These are phyloP conservation scores for Amphimallon solstitiale DNA, from an alignment of 2,888 invertebrate species.

Conservation along the genomic window DNA sequence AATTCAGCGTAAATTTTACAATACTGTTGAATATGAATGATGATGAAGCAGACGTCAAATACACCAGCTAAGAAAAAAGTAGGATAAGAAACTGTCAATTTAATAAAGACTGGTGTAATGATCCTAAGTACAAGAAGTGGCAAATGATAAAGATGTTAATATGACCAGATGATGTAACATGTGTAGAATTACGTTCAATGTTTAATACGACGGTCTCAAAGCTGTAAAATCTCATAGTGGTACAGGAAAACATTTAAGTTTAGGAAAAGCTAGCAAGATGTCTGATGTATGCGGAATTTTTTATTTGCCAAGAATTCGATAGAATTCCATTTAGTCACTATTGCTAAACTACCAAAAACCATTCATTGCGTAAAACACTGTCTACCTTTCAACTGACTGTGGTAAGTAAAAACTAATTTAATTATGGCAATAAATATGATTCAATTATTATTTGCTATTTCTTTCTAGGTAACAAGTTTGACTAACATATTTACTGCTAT, in stretches of 20 bases:
- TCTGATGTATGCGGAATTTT: slow-evolving; percentile 15
- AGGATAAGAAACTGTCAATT: slow-evolving; percentile 8
- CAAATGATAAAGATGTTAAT: slow-evolving; percentile 14
- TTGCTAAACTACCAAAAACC: background rate
- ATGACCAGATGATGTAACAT: slow-evolving; percentile 16
- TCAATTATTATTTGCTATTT: slow-evolving; percentile 9
- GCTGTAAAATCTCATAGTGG: slow-evolving; percentile 12
- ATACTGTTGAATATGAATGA: background rate
- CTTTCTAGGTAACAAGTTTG: slow-evolving; percentile 9
- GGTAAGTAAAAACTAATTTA: slow-evolving; percentile 12
- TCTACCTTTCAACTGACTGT: slow-evolving; percentile 21
- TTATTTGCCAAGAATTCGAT: slow-evolving; percentile 2
- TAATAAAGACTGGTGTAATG: slow-evolving; percentile 9
- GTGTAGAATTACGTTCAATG: slow-evolving; percentile 8
- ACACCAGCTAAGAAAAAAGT: slow-evolving; percentile 6
- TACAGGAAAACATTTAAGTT: slow-evolving; percentile 4
- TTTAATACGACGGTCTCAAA: slow-evolving; percentile 12
- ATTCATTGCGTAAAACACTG: slow-evolving; percentile 11
- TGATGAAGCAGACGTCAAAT: slow-evolving; percentile 6
- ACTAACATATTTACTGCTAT: slow-evolving; percentile 14
- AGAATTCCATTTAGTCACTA: slow-evolving; percentile 14
- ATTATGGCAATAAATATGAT: slow-evolving; percentile 3
- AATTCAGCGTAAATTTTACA: background rate
- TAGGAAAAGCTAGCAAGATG: slow-evolving; percentile 18
- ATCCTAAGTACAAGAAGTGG: slow-evolving; percentile 18